Evolutionary conservation across 2,113 vertebrate species (phyloP).

Genomic region (Takifugu bimaculatus): DNA sequence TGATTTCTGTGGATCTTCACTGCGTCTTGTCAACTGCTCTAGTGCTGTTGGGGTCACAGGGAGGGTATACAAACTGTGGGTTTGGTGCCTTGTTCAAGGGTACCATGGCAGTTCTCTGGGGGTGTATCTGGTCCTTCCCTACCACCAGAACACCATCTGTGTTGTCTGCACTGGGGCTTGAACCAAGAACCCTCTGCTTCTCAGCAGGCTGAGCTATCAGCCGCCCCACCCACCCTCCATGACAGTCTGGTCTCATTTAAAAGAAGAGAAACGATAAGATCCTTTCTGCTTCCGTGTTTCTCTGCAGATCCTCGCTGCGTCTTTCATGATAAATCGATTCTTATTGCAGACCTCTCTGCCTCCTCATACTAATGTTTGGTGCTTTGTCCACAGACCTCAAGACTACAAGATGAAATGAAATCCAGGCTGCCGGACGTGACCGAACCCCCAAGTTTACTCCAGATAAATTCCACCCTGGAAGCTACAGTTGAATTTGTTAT

Average conservation of each 20-base stretch:
- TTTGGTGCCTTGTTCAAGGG: too few species aligned
- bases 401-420: conserved; percentile 76
- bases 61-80: too few species aligned
- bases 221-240: too few species aligned
- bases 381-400: conserved; percentile 65
- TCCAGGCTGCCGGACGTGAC: conserved; percentile 9
- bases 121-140: too few species aligned
- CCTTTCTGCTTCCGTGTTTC: conserved; percentile 10
- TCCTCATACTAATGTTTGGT: conserved; percentile 32
- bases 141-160: too few species aligned
- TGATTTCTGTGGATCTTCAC: too few species aligned
- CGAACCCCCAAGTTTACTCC: background rate
- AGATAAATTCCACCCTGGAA: background rate
- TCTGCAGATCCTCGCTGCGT: conserved; percentile 28
- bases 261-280: conserved; percentile 38
- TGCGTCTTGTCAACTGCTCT: too few species aligned
- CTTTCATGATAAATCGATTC: conserved; percentile 17
- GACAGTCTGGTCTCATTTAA: conserved; percentile 38
- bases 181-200: too few species aligned
- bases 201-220: too few species aligned
- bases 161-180: too few species aligned
- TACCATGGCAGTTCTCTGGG: too few species aligned
- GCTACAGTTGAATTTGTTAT: conserved; percentile 2
- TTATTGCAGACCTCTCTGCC: conserved; percentile 5
- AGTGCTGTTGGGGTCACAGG: too few species aligned